Evolutionary conservation across 2,113 vertebrate genomes (phyloP).

Genomic region (Otis tarda): DNA sequence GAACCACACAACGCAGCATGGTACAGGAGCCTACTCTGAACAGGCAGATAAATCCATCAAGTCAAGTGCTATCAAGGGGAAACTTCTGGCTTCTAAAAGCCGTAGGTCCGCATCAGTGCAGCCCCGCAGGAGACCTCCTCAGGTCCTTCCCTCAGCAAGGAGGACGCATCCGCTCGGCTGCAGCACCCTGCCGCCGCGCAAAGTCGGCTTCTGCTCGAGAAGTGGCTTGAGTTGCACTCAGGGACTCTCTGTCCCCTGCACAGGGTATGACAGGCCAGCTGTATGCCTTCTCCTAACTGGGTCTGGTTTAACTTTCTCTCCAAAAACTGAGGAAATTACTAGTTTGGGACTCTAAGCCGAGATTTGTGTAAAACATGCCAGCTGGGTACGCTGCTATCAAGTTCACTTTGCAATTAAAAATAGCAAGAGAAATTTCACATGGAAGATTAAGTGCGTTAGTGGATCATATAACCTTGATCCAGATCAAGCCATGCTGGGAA

Average conservation of each 20-base stretch:
- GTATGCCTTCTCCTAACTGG: background rate
- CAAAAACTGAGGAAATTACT: background rate
- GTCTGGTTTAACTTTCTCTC: background rate
- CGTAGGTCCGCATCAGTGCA: background rate
- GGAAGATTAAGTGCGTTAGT: background rate
- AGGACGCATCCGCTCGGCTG: background rate
- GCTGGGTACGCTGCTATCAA: background rate
- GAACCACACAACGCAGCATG: rapidly evolving
- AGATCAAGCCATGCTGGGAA: background rate
- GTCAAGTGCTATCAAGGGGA: rapidly evolving
- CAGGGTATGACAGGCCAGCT: background rate
- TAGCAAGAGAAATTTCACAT: constrained; percentile 36
- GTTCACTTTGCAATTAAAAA: constrained; percentile 44
- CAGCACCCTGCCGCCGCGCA: background rate
- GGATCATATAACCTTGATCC: constrained; percentile 35
- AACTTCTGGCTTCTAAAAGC: background rate
- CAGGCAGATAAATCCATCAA: background rate
- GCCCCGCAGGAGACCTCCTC: background rate
- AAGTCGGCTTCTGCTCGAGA: background rate
- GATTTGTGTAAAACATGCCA: background rate
- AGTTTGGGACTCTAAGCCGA: background rate
- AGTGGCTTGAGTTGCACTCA: rapidly evolving
- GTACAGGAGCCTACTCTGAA: background rate
- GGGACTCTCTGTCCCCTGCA: background rate
- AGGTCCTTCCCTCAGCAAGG: background rate